Percentiles rank a stretch among this genome's conserved stretches.
These are phyloP conservation scores for Micromussa lordhowensis DNA, from an alignment of 92 coral and sea anemone genomes.

Conservation along the genomic window DNA sequence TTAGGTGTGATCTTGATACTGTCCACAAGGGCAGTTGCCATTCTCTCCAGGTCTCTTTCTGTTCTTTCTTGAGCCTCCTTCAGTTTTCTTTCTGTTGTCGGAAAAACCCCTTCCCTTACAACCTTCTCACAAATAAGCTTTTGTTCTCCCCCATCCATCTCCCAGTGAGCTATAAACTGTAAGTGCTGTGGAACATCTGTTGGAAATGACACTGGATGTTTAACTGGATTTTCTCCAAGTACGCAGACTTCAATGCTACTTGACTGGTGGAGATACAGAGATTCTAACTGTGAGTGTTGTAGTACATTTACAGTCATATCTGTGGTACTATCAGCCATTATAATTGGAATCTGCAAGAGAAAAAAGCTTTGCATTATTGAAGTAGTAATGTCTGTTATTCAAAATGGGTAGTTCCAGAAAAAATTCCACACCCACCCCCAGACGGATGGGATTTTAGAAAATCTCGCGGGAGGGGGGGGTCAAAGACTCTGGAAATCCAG, in stretches of 20 bases:
- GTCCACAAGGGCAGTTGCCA: constrained; percentile 69
- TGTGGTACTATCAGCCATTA: constrained; percentile 87
- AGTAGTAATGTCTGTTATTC: neutral
- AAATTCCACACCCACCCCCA: no score
- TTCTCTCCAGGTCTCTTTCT: constrained; percentile 62
- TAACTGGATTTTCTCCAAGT: constrained; percentile 67
- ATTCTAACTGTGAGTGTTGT: constrained; percentile 77
- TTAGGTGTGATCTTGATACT: constrained; percentile 62
- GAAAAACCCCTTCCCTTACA: constrained; percentile 84
- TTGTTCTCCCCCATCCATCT: constrained; percentile 55
- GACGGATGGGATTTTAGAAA: no score
- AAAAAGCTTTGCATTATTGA: neutral
- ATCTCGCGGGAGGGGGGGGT: no score
- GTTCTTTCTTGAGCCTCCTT: constrained; percentile 69
- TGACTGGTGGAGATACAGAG: constrained; percentile 84
- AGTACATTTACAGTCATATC: constrained; percentile 69
- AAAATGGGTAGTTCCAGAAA: no score
- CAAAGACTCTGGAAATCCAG: no score
- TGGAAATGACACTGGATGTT: constrained; percentile 64
- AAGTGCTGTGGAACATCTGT: constrained; percentile 66
- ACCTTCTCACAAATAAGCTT: constrained; percentile 86
- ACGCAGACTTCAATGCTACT: constrained; percentile 71
- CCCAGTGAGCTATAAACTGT: constrained; percentile 90
- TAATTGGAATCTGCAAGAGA: constrained; percentile 73
- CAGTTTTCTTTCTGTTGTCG: constrained; percentile 78